Conservation (phyloP, 2,888 invertebrate genomes). For the Nysson spinosus region DNA sequence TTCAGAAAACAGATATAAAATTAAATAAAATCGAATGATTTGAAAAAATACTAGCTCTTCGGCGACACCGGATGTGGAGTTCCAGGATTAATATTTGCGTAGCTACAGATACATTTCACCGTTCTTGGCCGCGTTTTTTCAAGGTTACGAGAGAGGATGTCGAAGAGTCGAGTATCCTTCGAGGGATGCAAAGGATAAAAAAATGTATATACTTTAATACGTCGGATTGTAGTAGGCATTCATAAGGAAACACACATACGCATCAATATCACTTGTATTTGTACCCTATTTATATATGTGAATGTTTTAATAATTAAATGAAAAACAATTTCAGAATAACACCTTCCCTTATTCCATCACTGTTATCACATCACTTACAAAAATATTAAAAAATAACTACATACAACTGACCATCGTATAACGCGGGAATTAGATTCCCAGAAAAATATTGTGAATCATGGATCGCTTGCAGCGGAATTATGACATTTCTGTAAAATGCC, state of each 20-base stretch:
- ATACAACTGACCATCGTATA: no score
- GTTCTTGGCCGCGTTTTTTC: constrained; percentile 9
- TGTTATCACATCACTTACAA: not conserved
- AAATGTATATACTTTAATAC: constrained; percentile 63
- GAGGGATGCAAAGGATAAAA: constrained; percentile 42
- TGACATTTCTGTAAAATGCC: not conserved
- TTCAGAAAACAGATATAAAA: no score
- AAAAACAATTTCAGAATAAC: constrained; percentile 44
- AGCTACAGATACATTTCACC: not conserved
- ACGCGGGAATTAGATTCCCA: no score
- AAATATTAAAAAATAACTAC: no score
- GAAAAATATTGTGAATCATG: no score
- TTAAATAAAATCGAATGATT: no score
- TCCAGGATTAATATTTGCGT: not conserved
- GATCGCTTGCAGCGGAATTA: not conserved
- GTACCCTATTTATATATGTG: constrained; percentile 75
- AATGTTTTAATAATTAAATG: constrained; percentile 72
- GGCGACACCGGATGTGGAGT: no score
- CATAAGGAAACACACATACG: constrained; percentile 48
- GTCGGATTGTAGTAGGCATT: constrained; percentile 48
- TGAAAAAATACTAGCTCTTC: no score
- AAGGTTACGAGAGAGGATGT: constrained; percentile 14
- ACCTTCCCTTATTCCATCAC: not conserved
- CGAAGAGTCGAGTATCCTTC: constrained; percentile 26
- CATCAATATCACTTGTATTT: constrained; percentile 72